Conservation (phyloP, 2,888 invertebrate genomes). For the Dynastes hyllus region DNA sequence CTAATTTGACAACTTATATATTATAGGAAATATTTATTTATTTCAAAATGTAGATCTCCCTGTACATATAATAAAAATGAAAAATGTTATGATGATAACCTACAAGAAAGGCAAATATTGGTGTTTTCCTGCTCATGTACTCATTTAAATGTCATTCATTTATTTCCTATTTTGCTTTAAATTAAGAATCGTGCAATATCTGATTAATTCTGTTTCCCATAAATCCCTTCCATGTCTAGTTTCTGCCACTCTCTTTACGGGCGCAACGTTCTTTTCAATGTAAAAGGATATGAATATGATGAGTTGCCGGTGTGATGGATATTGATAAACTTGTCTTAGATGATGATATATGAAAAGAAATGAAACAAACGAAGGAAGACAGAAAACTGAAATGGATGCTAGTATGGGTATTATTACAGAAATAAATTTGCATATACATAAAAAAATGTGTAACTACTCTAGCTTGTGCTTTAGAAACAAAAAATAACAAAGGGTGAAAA, state of each 20-base stretch:
- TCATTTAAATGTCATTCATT: constrained; percentile 13
- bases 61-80: constrained; percentile 28
- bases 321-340: constrained; percentile 20
- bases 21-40: constrained; percentile 28
- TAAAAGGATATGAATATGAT: background rate
- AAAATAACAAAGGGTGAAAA: constrained; percentile 59
- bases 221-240: constrained; percentile 7
- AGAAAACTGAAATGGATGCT: constrained; percentile 36
- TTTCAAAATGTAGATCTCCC: constrained; percentile 25
- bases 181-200: constrained; percentile 9
- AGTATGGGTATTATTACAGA: constrained; percentile 26
- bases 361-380: constrained; percentile 7
- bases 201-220: constrained; percentile 6
- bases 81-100: constrained; percentile 32
- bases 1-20: constrained; percentile 2
- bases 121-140: constrained; percentile 16
- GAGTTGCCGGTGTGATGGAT: constrained; percentile 23
- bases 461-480: constrained; percentile 67
- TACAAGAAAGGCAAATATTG: constrained; percentile 7
- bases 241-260: constrained; percentile 5
- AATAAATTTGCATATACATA: constrained; percentile 27
- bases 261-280: constrained; percentile 1
- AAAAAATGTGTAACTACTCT: constrained; percentile 60
- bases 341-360: constrained; percentile 13
- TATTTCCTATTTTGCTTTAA: background rate